These are phyloP conservation scores for Campoletis sonorensis DNA, from an alignment of 1,140 invertebrate species.

Conservation along the genomic window DNA sequence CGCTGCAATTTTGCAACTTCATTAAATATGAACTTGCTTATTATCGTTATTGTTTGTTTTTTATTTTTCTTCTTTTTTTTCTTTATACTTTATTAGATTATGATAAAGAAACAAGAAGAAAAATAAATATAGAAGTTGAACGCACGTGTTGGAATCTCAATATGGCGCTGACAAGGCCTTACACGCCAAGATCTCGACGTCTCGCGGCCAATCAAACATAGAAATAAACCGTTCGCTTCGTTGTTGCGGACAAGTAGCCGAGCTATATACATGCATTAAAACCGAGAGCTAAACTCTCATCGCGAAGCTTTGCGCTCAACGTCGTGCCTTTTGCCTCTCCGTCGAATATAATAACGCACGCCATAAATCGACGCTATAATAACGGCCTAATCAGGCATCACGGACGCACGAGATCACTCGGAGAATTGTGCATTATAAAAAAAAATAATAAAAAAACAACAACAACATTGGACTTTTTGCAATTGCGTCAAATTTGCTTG, in stretches of 20 bases:
- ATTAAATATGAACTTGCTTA: background rate
- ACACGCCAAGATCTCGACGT: background rate
- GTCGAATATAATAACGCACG: background rate
- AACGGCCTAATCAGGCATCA: slow-evolving; percentile 40
- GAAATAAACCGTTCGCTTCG: slow-evolving; percentile 10
- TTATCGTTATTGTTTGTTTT: slow-evolving; percentile 8
- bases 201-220: slow-evolving; percentile 20
- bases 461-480: background rate
- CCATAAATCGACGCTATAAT: slow-evolving; percentile 28
- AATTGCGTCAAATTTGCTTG: no score
- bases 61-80: no score
- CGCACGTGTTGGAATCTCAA: slow-evolving; percentile 4
- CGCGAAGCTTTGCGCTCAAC: background rate
- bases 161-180: background rate
- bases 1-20: background rate
- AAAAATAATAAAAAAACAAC: no score
- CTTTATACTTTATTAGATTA: background rate
- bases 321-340: no score
- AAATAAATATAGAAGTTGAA: background rate
- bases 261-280: background rate
- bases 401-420: slow-evolving; percentile 6
- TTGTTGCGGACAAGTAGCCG: background rate
- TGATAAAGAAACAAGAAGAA: background rate
- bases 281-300: background rate
- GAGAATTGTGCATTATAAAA: background rate